Evolutionary conservation across 2,113 vertebrate species (phyloP).

Genomic region (Mesitornis unicolor): DNA sequence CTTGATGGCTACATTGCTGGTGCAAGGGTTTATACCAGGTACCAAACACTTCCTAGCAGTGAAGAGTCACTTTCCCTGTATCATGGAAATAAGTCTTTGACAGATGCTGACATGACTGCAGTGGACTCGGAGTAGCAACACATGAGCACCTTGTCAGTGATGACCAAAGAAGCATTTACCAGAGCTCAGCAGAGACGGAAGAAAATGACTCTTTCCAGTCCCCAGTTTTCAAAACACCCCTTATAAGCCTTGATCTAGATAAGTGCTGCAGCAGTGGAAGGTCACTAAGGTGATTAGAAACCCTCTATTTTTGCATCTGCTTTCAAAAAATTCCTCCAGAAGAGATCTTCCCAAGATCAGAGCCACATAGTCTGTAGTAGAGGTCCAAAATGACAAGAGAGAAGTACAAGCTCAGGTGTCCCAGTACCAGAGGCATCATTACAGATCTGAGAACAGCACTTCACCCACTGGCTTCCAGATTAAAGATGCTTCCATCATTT

Average conservation of each 20-base stretch:
- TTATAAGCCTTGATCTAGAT: background rate
- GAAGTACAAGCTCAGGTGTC: background rate
- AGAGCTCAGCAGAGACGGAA: background rate
- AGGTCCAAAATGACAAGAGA: background rate
- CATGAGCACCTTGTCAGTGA: background rate
- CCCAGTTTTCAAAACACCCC: background rate
- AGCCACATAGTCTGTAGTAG: background rate
- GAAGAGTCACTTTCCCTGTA: background rate
- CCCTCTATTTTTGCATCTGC: background rate
- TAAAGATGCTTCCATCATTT: background rate
- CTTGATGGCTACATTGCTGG: background rate
- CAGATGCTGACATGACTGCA: rapidly evolving
- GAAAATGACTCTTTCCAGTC: background rate
- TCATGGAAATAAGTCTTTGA: background rate
- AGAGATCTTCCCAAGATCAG: background rate
- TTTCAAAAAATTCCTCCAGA: background rate
- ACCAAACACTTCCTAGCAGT: background rate
- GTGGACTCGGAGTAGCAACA: background rate
- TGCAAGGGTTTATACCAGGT: background rate
- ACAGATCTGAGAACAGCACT: background rate
- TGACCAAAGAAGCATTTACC: background rate
- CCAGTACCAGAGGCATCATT: background rate
- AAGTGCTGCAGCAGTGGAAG: background rate
- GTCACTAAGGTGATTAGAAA: background rate
- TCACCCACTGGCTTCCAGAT: background rate